A percentile compares a stretch with the other conserved stretches of the same genome.
These are phyloP conservation scores for Andrena bicolor DNA, from an alignment of 2,888 invertebrate species.

Conservation along the genomic window DNA sequence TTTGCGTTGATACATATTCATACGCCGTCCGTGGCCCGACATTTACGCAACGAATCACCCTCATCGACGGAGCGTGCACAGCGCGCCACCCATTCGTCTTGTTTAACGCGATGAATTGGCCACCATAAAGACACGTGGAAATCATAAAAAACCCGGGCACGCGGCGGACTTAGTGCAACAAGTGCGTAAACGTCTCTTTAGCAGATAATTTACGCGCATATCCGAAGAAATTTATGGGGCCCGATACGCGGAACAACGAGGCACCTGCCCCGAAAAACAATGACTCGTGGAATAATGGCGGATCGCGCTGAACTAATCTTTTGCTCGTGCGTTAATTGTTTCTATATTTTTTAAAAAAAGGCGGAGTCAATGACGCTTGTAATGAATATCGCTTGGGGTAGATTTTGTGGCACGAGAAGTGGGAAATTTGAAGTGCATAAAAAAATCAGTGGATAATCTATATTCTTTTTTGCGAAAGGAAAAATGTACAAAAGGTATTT, in stretches of 20 bases:
- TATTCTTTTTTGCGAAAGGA: too few relatives aligned
- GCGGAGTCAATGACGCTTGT: not conserved
- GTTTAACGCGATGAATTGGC: conserved; percentile 41
- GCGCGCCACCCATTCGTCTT: conserved; percentile 37
- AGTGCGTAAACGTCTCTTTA: conserved; percentile 60
- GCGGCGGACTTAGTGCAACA: conserved; percentile 49
- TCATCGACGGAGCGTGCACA: conserved; percentile 40
- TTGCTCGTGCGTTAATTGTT: conserved; percentile 1
- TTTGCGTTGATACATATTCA: conserved; percentile 58
- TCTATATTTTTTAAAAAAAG: not conserved
- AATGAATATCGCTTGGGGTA: not conserved
- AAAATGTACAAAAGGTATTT: too few relatives aligned
- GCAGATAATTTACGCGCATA: conserved; percentile 39
- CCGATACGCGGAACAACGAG: conserved; percentile 6
- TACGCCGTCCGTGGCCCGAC: conserved; percentile 39
- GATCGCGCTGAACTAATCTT: conserved; percentile 4
- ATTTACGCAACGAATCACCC: conserved; percentile 58
- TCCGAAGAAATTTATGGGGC: conserved; percentile 37
- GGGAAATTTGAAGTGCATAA: too few relatives aligned
- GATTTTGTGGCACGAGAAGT: too few relatives aligned
- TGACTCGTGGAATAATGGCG: conserved; percentile 18
- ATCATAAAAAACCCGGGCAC: conserved; percentile 40
- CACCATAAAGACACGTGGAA: conserved; percentile 47
- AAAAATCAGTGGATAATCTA: too few relatives aligned
- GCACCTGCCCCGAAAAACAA: conserved; percentile 29